Percentiles rank a stretch among this genome's conserved stretches.
Evolutionary conservation across 2,113 vertebrate species (phyloP).

Genomic region (Petromus typicus): DNA sequence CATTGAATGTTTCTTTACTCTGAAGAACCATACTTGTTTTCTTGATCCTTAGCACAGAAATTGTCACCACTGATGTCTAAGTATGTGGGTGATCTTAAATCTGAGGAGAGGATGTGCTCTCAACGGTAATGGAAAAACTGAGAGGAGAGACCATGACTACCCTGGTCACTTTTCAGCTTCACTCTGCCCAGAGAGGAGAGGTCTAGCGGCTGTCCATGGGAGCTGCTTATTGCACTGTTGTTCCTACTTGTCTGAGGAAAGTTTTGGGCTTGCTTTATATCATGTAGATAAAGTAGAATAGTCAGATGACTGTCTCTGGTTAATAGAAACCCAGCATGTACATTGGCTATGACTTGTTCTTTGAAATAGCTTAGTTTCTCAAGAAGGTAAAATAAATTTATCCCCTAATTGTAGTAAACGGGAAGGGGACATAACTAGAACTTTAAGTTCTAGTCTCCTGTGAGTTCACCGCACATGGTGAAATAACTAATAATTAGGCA

Average conservation of each 20-base stretch:
- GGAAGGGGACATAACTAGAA: too few relatives aligned
- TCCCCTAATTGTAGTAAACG: too few relatives aligned
- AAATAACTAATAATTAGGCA: too few relatives aligned
- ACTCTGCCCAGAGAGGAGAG: neutral
- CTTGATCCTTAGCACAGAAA: neutral
- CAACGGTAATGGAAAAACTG: neutral
- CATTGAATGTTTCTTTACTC: neutral
- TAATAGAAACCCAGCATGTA: neutral
- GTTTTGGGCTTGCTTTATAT: neutral
- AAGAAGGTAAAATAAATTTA: neutral
- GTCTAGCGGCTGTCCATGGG: neutral
- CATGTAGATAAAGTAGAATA: neutral
- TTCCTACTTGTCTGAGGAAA: neutral
- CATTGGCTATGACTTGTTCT: neutral
- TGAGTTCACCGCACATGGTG: too few relatives aligned
- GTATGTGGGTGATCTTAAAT: neutral
- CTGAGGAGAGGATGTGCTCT: neutral
- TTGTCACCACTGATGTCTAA: neutral
- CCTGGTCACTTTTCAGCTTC: neutral
- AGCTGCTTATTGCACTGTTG: neutral
- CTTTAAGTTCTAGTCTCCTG: too few relatives aligned
- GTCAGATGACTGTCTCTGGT: neutral
- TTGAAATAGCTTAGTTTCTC: neutral
- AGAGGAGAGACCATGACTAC: neutral
- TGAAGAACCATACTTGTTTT: neutral